Evolutionary conservation across 35 echinoderm and acorn worm genomes (phyloP).

Genomic region (Eucidaris tribuloides): DNA sequence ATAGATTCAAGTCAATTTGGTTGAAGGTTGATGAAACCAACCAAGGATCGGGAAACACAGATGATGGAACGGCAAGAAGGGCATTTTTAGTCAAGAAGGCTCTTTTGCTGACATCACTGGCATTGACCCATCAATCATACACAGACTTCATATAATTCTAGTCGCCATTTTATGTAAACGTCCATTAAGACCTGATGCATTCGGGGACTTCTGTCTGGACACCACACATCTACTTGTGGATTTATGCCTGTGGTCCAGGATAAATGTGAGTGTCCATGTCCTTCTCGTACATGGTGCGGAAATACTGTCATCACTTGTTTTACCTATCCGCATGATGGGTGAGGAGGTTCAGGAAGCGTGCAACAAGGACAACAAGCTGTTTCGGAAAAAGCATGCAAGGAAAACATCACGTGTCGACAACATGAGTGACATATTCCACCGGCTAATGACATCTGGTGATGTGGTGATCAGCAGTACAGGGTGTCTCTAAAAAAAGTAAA

Average conservation of each 20-base stretch:
- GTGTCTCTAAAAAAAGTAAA: too few relatives aligned
- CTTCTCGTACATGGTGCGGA: too few relatives aligned
- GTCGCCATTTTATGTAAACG: neutral
- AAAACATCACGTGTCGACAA: constrained; percentile 19
- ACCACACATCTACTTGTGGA: too few relatives aligned
- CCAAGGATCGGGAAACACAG: constrained; percentile 45
- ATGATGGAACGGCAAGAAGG: constrained; percentile 42
- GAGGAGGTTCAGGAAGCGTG: constrained; percentile 43
- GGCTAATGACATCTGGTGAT: constrained; percentile 43
- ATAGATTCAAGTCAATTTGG: constrained; percentile 38
- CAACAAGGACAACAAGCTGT: constrained; percentile 42
- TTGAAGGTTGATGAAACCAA: constrained; percentile 51
- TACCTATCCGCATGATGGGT: constrained; percentile 41
- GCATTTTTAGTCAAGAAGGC: constrained; percentile 22
- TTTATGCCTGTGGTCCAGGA: too few relatives aligned
- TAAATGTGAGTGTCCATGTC: constrained; percentile 45
- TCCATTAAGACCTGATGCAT: constrained; percentile 39
- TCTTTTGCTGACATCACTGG: too few relatives aligned
- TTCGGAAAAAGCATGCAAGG: constrained; percentile 16
- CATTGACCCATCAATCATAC: neutral
- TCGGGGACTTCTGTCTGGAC: too few relatives aligned
- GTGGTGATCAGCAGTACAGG: constrained; percentile 40
- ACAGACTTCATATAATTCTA: neutral
- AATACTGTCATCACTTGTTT: too few relatives aligned
- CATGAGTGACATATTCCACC: constrained; percentile 37